Conservation (phyloP, 2,113 vertebrate genomes). For the Melanostigma gelatinosum region DNA sequence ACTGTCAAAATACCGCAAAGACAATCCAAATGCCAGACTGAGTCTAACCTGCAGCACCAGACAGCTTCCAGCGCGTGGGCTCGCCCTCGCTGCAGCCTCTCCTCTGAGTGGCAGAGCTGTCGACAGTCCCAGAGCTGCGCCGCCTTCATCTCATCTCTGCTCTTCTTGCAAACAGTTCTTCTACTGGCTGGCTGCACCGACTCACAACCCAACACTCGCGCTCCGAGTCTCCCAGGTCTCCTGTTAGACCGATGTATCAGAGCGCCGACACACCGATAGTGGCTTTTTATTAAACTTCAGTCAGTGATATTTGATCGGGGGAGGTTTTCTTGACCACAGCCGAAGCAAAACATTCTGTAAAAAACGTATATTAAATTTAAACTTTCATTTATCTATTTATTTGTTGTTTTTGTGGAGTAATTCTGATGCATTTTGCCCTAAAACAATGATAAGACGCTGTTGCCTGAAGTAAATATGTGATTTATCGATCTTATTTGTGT, state of each 20-base stretch:
- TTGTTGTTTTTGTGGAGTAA: not conserved
- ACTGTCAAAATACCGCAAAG: not conserved
- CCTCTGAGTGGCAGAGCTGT: conserved; percentile 30
- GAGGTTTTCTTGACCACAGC: not conserved
- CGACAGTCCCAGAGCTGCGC: conserved; percentile 52
- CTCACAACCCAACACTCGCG: conserved; percentile 65
- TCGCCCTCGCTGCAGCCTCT: conserved; percentile 47
- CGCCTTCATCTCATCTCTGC: conserved; percentile 55
- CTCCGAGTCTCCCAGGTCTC: conserved; percentile 47
- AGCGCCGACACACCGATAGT: not conserved
- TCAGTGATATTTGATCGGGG: not conserved
- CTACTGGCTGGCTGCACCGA: conserved; percentile 59
- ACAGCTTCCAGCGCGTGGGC: conserved; percentile 26
- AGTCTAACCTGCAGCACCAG: conserved; percentile 53
- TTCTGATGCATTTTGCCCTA: not conserved
- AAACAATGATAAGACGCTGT: too few relatives aligned
- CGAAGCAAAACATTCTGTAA: not conserved
- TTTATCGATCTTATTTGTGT: not conserved
- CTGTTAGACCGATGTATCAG: conserved; percentile 38
- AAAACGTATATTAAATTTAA: not conserved
- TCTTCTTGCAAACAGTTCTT: conserved; percentile 65
- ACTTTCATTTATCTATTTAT: not conserved
- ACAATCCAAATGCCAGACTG: conserved; percentile 2
- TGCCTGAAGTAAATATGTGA: not conserved
- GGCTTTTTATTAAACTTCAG: not conserved